Percentiles rank a stretch among this genome's conserved stretches.
These are phyloP conservation scores for Mus pahari DNA, from an alignment of 2,113 vertebrate genomes.

Conservation along the genomic window DNA sequence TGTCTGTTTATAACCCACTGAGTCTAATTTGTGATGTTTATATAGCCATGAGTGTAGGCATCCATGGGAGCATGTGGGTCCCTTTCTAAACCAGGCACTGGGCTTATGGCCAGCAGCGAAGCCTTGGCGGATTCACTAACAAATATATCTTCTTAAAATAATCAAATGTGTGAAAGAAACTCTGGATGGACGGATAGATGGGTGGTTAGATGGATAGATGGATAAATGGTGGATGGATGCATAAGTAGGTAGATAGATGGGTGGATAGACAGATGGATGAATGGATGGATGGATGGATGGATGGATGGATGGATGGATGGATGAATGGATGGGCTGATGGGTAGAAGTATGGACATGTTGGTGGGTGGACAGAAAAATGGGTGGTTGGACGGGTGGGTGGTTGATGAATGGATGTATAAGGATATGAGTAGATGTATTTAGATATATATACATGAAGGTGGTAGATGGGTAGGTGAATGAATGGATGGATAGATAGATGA, in stretches of 20 bases:
- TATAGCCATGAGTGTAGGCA: background rate
- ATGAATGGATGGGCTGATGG: background rate
- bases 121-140: background rate
- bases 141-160: background rate
- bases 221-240: no score
- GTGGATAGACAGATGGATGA: background rate
- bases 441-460: no score
- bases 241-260: no score
- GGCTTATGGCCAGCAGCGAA: background rate
- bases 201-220: background rate
- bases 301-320: background rate
- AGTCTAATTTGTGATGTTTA: background rate
- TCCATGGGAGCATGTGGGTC: background rate
- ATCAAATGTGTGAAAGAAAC: background rate
- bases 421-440: fast-evolving
- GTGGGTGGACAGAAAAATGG: background rate
- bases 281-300: background rate
- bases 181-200: background rate
- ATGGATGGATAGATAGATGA: background rate
- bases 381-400: background rate
- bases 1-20: background rate
- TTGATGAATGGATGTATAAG: background rate
- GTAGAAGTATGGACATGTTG: background rate
- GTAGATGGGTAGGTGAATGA: background rate
- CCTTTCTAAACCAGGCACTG: conserved; percentile 3